These are phyloP conservation scores for Chamaetylas fuelleborni DNA, from an alignment of 2,113 vertebrate species.

Conservation along the genomic window DNA sequence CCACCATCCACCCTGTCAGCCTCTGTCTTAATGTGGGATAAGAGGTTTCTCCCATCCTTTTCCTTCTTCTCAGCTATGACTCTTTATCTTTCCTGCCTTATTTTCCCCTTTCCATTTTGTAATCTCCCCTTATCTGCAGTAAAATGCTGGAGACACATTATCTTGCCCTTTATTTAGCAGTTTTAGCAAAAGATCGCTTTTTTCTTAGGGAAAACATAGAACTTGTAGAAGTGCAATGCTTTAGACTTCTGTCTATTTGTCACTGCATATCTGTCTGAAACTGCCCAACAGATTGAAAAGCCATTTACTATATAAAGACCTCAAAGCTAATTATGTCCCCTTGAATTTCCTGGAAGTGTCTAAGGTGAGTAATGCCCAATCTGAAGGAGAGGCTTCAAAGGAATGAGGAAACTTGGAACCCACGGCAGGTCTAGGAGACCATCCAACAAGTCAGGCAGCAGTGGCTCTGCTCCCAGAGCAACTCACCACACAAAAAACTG, in stretches of 20 bases:
- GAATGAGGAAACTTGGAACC: neutral
- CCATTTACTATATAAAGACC: neutral
- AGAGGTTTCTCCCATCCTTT: neutral
- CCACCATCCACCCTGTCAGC: neutral
- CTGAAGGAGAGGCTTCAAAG: neutral
- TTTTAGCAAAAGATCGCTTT: neutral
- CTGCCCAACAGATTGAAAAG: neutral
- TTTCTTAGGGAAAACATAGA: neutral
- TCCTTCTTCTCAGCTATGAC: neutral
- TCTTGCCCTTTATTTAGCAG: neutral
- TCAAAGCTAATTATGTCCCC: neutral
- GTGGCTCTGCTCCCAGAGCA: neutral
- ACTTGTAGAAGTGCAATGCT: neutral
- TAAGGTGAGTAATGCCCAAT: neutral
- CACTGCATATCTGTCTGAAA: neutral
- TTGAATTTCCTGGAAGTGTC: neutral
- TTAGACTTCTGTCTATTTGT: neutral
- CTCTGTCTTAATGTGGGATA: neutral
- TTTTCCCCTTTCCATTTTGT: neutral
- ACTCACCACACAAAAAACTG: neutral
- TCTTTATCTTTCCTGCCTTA: neutral
- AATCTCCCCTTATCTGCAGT: neutral
- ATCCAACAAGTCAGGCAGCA: neutral
- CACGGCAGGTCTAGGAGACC: neutral
- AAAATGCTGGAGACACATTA: neutral